Evolutionary conservation across 2,888 invertebrate species (phyloP).

Genomic region (Cerceris rybyensis): DNA sequence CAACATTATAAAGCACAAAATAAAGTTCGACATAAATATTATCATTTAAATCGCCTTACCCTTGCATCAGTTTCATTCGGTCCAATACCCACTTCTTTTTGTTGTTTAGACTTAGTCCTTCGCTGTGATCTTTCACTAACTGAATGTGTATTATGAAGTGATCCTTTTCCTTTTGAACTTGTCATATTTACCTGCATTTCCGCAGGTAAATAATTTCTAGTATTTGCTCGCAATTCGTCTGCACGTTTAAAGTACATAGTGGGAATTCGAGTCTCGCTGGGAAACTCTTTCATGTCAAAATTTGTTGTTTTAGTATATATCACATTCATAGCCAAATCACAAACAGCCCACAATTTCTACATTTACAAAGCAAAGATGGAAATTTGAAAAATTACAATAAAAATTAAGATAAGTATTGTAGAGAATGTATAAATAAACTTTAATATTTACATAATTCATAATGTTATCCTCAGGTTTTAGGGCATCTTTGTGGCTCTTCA

Average conservation of each 20-base stretch:
- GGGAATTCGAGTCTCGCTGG: conserved; percentile 92
- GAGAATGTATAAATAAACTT: conserved; percentile 2
- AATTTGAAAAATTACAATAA: conserved; percentile 12
- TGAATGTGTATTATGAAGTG: conserved; percentile 77
- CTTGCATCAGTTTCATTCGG: conserved; percentile 85
- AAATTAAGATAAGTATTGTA: conserved; percentile 7
- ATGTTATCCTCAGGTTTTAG: conserved; percentile 91
- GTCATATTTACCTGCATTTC: conserved; percentile 87
- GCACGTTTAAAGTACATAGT: conserved; percentile 94
- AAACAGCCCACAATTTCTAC: conserved; percentile 98
- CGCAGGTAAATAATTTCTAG: conserved; percentile 90
- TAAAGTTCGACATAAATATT: neutral
- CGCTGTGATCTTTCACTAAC: conserved; percentile 78
- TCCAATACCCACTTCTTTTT: conserved; percentile 83
- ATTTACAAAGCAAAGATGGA: conserved; percentile 7
- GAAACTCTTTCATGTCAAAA: conserved; percentile 95
- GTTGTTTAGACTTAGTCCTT: conserved; percentile 82
- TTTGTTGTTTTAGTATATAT: conserved; percentile 93
- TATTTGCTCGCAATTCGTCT: conserved; percentile 88
- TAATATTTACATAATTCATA: conserved; percentile 90
- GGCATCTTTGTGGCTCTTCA: conserved; percentile 97
- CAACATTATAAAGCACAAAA: neutral
- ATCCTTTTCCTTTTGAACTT: conserved; percentile 78
- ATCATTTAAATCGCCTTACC: conserved; percentile 78
- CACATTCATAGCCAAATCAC: conserved; percentile 96